Conservation (phyloP, 1,140 invertebrate genomes). For the Ceratosolen solmsi region DNA sequence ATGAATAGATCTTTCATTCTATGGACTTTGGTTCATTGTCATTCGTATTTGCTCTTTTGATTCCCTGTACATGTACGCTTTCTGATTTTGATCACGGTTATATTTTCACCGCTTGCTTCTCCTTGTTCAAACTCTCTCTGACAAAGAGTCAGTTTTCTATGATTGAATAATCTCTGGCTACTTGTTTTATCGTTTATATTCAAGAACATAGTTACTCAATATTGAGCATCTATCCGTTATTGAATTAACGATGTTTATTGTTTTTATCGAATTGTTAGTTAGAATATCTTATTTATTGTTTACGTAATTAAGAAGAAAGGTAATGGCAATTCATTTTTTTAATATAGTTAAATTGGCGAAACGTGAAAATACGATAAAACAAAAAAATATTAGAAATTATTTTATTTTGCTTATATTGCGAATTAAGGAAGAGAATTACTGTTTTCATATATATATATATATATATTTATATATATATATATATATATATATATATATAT, state of each 20-base stretch:
- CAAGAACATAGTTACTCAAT: neutral
- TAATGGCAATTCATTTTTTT: no score
- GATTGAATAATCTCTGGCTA: neutral
- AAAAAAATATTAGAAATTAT: no score
- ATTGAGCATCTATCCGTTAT: neutral
- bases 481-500: no score
- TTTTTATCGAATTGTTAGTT: no score
- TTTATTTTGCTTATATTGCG: no score
- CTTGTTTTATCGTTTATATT: neutral
- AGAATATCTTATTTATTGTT: no score
- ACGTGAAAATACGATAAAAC: no score
- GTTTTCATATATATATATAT: no score
- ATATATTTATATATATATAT: no score
- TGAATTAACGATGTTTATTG: neutral
- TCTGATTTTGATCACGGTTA: conserved; percentile 18
- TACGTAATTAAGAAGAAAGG: no score
- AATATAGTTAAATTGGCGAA: no score
- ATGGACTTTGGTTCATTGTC: neutral
- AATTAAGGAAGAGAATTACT: no score
- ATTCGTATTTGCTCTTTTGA: neutral
- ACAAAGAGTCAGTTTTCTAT: neutral
- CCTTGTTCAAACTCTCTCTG: neutral
- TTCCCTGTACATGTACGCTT: neutral
- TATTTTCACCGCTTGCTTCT: conserved; percentile 8
- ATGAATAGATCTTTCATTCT: neutral